Base-by-base conservation (phyloP, 2,113 vertebrate genomes). In the Amphiprion percula region DNA sequence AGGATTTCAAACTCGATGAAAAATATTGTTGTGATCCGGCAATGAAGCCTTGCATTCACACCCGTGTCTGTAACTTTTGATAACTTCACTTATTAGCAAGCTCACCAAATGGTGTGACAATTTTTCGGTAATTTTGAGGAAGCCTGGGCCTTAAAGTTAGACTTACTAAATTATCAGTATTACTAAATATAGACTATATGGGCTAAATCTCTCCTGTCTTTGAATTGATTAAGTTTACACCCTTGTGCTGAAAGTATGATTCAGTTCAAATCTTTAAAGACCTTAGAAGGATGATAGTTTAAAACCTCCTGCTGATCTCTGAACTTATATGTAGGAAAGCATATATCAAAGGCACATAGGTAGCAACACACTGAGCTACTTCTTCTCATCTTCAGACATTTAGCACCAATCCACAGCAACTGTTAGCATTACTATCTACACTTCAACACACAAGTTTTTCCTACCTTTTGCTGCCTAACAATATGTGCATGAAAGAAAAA, bases 401-500 rank as follows among this genome's bases (percentile, higher is more conserved):
- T 3, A 26, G 26, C 26, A 26, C 30, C 30, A 30, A 44, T 33
- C 3, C 19, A 56, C 61, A 86, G 55, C 49, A 68, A 37, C 33
- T 61, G 2, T 24, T 80, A 50, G 53, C 60, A 72, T 52, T 69
- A 60, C 68, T 39, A 68, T 75, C 30, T 33, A 14, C 1, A 28
- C 55, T 4, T 66, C 12, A 70, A 30, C 7, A 53, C 26, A 74
- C 28, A 47, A 11, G 54, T 58, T 12, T 66, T 39, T 53, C 14
- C 2, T 67, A n/a, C 24, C 44, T 28, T 63, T 50, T 68, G 16
- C 53, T 41, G 41, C 46, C 4, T 54, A 44, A 60, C 37, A 41
- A 16, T 67, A 11, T 79, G 50, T 39, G 58, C 23, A 10, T 67
- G 66, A 59, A 83, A 75, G 23, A 74, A 21, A 33, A 61, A 70